Evolutionary conservation across 2,797 vertebrate species (phyloP), one percentile per base, ranked within the genome.

Genomic region (Corythornis leucogaster): DNA sequence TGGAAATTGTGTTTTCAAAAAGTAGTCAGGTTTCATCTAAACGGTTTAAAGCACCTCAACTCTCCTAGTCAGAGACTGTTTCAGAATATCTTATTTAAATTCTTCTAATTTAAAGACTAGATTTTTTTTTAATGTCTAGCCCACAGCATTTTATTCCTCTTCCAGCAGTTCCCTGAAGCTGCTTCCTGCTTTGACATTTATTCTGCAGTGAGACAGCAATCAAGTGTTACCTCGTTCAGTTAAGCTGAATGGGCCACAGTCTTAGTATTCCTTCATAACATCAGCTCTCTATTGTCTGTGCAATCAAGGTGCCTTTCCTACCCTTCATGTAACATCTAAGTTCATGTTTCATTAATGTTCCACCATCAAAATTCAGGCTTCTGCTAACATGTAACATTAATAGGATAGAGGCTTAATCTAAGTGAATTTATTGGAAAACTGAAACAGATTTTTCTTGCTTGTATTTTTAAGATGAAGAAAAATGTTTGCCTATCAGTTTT

Each of bases 261-360:
- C 58, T 46, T 85, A 45, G 57, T 59, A 30, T 6, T 80, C 24
- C 87, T 87, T 46, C 55, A 30, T 55, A 78, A 74, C 18, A 69
- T 71, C 48, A 40, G 48, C 33, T 68, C 35, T 78, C 58, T 63
- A 38, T 73, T 91, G 61, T 93, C 66, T 89, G 40, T 54, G 15
- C 48, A 62, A 24, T 50, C 43, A 70, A 83, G 58, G 31, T 6
- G 12, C 48, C 89, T 50, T 94, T 83, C 24, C 30, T 11, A 50
- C 33, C 22, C 64, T 77, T 69, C 80, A 22, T 59, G 31, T 48
- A 62, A 66, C 68, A 55, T 69, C 62, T 26, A 58, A 54, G 58
- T 87, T 95, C 93, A 90, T 93, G 89, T 94, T 96, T 90, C 85
- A 75, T 91, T 94, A 66, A 96, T 95, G 78, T 62, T 68, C 87